These are phyloP conservation scores for Miltochrista miniata DNA, from an alignment of 2,888 invertebrate species.

Conservation along the genomic window DNA sequence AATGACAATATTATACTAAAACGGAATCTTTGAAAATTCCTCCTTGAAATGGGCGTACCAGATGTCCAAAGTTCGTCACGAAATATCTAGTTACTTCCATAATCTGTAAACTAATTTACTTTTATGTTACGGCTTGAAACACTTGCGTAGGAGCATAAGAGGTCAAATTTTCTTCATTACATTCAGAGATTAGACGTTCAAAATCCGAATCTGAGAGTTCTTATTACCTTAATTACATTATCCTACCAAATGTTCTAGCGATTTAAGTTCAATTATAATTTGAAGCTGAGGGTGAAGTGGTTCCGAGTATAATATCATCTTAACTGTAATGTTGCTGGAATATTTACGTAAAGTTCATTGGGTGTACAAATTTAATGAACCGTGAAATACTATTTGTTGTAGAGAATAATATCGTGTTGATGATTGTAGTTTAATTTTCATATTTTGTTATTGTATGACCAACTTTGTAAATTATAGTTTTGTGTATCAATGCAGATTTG, in stretches of 20 bases:
- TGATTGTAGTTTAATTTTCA: neutral
- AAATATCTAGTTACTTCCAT: neutral
- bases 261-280: constrained; percentile 34
- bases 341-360: constrained; percentile 23
- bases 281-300: constrained; percentile 5
- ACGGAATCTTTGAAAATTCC: no score
- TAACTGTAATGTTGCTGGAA: constrained; percentile 19
- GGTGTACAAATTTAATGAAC: constrained; percentile 18
- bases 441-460: neutral
- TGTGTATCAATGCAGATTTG: no score
- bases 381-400: constrained; percentile 9
- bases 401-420: constrained; percentile 7
- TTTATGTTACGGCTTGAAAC: neutral
- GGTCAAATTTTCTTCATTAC: constrained; percentile 12
- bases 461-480: no score
- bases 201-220: constrained; percentile 9
- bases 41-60: no score
- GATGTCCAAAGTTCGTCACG: neutral
- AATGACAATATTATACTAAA: no score
- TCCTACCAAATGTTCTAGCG: constrained; percentile 20
- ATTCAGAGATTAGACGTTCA: constrained; percentile 10
- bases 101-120: neutral
- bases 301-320: constrained; percentile 12
- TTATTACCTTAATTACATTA: constrained; percentile 19
- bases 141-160: neutral